Evolutionary conservation across 2,888 invertebrate species (phyloP), one percentile per base, ranked within the genome.

Genomic region (Leucoma salicis): DNA sequence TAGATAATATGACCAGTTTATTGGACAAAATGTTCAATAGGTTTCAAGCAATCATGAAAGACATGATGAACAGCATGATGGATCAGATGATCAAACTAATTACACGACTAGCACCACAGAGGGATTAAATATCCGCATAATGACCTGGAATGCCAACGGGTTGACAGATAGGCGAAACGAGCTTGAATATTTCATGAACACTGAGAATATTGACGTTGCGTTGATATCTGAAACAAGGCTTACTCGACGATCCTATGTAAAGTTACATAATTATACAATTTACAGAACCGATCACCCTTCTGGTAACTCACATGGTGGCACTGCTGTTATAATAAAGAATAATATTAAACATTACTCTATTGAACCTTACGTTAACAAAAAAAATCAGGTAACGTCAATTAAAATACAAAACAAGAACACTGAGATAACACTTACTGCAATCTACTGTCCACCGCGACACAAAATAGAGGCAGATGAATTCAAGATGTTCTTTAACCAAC

Each of bases 31-130:
- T 25, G 35, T 35, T 35, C 10, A 14, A 35, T 11, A 35, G 25
- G 13, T 35, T 35, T n/a, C 35, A 35, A 35, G 25, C 24, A 25
- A 25, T 35, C 24, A 35, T 35, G 53, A 42, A 29, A 25, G 3
- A 28, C 29, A 28, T 36, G 28, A 36, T 29, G 18, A 18, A 36
- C 29, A 36, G 18, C 29, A 28, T 36, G 29, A 36, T 29, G 12
- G 16, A 35, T 29, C 28, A 11, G 14, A 15, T 8, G 15, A 18
- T 6, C n/a, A n/a, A n/a, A 24, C 14, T 25, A 12, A 25, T 25
- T 6, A 25, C 14, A 1, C 18, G 18, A 16, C 32, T 32, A 1
- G 6, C 32, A 18, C 16, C 32, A 35, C 14, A 11, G 24, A 35
- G 25, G 25, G 14, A 1, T 25, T 25, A 25, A 35, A 35, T 6